phyloP scores from a whole-genome alignment of 2,113 vertebrate species.

The Pomatostomus ruficeps region DNA sequence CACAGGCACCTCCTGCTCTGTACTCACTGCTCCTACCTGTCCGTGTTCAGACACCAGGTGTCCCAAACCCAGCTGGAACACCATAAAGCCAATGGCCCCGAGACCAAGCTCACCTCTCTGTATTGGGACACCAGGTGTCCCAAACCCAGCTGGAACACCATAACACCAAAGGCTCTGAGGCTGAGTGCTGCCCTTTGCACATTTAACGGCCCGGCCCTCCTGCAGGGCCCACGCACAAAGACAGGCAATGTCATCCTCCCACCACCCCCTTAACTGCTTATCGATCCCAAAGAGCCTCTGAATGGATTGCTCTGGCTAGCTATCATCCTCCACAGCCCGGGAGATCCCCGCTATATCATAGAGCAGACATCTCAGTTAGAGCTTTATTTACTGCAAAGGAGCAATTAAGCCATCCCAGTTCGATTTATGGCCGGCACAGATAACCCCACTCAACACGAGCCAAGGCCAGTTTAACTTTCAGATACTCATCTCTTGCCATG shows the following conservation, averaged over 20 bases:
- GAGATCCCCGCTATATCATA: neutral
- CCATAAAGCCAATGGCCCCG: neutral
- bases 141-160: neutral
- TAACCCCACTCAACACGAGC: neutral
- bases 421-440: neutral
- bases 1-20: accelerated
- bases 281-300: neutral
- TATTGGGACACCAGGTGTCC: neutral
- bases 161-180: neutral
- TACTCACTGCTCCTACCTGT: neutral
- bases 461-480: neutral
- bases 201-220: neutral
- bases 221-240: neutral
- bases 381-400: constrained; percentile 27
- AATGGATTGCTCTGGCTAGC: constrained; percentile 9
- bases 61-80: neutral
- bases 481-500: neutral
- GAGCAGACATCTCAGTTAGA: neutral
- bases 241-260: neutral
- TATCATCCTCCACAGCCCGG: neutral
- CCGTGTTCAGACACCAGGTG: neutral
- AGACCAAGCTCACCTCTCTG: neutral
- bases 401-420: neutral
- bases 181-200: accelerated
- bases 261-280: neutral